These are phyloP conservation scores for Monarcha castaneiventris DNA, from an alignment of 2,113 vertebrate species.

Conservation along the genomic window DNA sequence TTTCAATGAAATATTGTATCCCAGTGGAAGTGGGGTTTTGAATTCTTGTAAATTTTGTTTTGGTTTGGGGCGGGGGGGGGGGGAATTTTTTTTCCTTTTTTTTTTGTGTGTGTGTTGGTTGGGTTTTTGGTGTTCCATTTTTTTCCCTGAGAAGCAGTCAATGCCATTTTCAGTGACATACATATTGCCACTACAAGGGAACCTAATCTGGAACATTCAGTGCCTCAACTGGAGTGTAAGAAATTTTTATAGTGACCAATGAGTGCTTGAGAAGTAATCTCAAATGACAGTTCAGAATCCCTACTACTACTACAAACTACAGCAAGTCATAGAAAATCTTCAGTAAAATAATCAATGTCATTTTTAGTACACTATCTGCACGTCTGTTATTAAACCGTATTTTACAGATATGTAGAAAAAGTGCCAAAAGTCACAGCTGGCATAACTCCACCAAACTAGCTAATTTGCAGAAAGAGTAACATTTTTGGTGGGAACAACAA, in stretches of 20 bases:
- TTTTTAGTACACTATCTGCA: neutral
- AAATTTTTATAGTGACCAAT: neutral
- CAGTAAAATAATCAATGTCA: neutral
- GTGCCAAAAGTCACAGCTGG: neutral
- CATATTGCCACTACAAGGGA: neutral
- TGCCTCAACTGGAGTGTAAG: neutral
- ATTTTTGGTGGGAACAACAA: neutral
- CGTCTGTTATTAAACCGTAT: neutral
- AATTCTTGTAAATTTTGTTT: neutral
- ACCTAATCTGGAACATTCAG: neutral
- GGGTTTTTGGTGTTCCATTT: neutral
- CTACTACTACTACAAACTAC: neutral
- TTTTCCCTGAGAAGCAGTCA: neutral
- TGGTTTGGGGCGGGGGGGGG: fast-evolving
- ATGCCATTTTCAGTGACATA: neutral
- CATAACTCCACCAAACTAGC: neutral
- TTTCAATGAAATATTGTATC: neutral
- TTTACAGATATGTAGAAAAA: neutral
- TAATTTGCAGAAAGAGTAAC: neutral
- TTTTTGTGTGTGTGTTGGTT: neutral
- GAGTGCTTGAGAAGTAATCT: neutral
- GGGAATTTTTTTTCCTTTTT: neutral
- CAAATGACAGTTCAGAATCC: neutral
- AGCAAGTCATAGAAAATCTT: neutral
- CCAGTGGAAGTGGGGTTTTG: neutral